Conservation (phyloP, 2,888 invertebrate species). For the Endomychus coccineus region DNA sequence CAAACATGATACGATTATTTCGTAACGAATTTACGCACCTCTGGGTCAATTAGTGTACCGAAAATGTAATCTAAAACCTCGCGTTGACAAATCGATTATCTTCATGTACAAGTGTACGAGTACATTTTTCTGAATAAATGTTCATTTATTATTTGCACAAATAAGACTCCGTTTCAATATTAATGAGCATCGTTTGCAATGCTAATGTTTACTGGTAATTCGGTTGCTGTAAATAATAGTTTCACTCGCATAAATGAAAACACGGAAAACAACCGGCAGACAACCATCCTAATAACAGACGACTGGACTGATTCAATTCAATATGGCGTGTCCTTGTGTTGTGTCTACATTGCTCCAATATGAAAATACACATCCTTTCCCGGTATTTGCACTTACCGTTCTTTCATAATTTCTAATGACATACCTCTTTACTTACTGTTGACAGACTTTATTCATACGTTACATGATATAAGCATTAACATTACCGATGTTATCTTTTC, state of each 20-base stretch:
- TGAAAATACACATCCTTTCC: slow-evolving; percentile 23
- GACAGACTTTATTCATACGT: slow-evolving; percentile 33
- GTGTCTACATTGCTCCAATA: slow-evolving; percentile 32
- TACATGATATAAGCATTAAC: slow-evolving; percentile 26
- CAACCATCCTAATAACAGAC: slow-evolving; percentile 48
- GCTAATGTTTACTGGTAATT: slow-evolving; percentile 5
- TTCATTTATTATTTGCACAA: slow-evolving; percentile 18
- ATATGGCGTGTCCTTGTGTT: slow-evolving; percentile 53
- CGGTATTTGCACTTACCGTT: slow-evolving; percentile 14
- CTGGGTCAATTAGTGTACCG: slow-evolving; percentile 47
- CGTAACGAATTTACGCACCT: slow-evolving; percentile 42
- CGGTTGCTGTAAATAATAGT: slow-evolving; percentile 14
- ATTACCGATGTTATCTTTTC: slow-evolving; percentile 20
- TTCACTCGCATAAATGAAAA: slow-evolving; percentile 24
- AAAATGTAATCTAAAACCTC: slow-evolving; percentile 48
- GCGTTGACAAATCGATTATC: slow-evolving; percentile 52
- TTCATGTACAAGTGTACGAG: slow-evolving; percentile 37
- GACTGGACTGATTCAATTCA: slow-evolving; percentile 49
- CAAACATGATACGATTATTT: slow-evolving; percentile 39
- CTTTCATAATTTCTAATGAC: slow-evolving; percentile 12
- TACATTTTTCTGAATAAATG: slow-evolving; percentile 32
- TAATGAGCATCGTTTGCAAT: slow-evolving; percentile 2
- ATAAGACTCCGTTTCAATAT: slow-evolving; percentile 10
- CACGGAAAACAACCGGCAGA: slow-evolving; percentile 35
- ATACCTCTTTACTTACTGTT: slow-evolving; percentile 20